phyloP scores from a whole-genome alignment of 2,888 invertebrate genomes.

The Bimastos eiseni region DNA sequence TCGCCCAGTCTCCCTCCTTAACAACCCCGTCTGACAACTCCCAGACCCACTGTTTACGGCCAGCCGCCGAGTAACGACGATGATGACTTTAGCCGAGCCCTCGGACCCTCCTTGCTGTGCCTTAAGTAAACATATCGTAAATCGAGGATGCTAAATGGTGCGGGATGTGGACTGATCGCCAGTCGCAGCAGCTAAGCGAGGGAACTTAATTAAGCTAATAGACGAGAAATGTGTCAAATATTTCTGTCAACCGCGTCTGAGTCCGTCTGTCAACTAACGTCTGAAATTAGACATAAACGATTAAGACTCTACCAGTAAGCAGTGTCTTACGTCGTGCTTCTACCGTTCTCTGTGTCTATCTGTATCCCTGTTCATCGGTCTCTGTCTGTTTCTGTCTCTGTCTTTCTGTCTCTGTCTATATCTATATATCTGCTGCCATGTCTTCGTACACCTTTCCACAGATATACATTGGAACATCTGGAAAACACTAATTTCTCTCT shows the following conservation, averaged over 20 bases:
- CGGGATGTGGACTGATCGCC: constrained; percentile 13
- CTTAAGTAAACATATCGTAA: constrained; percentile 9
- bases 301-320: background rate
- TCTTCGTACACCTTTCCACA: background rate
- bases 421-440: background rate
- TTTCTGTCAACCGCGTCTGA: background rate
- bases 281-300: constrained; percentile 2
- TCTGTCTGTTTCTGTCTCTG: background rate
- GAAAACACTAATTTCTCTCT: background rate
- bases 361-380: background rate
- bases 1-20: constrained; percentile 13
- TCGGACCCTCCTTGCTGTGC: background rate
- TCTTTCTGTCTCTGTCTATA: background rate
- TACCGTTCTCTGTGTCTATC: background rate
- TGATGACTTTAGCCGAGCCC: background rate
- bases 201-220: constrained; percentile 6
- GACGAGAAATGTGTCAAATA: background rate
- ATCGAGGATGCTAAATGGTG: background rate
- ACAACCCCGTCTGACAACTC: background rate
- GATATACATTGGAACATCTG: background rate
- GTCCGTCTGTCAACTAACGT: background rate
- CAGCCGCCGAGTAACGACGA: background rate
- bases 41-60: background rate
- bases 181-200: background rate
- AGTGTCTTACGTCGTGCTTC: background rate